These are phyloP conservation scores for Periophthalmus magnuspinnatus DNA, from an alignment of 2,797 vertebrate genomes.

Conservation along the genomic window DNA sequence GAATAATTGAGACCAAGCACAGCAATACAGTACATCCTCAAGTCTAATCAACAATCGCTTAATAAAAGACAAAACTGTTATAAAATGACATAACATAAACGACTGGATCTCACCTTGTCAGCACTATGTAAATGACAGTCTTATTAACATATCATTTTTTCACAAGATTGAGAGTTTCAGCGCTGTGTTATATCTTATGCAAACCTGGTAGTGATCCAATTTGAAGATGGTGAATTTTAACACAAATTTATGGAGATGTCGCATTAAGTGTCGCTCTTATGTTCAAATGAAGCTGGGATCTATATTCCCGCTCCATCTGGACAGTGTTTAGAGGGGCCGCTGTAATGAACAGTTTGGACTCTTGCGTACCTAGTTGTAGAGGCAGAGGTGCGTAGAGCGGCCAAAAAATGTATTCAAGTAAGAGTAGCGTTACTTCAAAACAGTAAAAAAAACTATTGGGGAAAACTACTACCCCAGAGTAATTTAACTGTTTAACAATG, in stretches of 20 bases:
- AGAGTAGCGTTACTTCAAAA: no score
- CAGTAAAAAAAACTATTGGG: no score
- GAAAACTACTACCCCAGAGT: no score
- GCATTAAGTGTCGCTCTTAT: neutral
- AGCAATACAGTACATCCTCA: neutral
- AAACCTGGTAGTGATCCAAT: neutral
- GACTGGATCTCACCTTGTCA: neutral
- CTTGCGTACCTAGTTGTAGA: constrained; percentile 88
- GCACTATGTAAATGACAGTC: constrained; percentile 2
- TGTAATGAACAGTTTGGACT: constrained; percentile 17
- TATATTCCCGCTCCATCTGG: neutral
- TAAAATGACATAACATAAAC: neutral
- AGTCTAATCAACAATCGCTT: neutral
- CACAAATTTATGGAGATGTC: neutral
- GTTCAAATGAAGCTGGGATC: neutral
- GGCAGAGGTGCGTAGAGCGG: constrained; percentile 16
- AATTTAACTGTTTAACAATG: no score
- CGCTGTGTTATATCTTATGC: neutral
- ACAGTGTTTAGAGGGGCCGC: neutral
- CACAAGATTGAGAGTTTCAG: neutral
- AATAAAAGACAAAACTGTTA: neutral
- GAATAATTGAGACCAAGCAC: no score
- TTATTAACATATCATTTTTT: neutral
- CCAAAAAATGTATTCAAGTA: no score
- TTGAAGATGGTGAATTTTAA: constrained; percentile 8